Evolutionary conservation across 23 tunicate species (phyloP).

Genomic region (Phallusia fumigata): DNA sequence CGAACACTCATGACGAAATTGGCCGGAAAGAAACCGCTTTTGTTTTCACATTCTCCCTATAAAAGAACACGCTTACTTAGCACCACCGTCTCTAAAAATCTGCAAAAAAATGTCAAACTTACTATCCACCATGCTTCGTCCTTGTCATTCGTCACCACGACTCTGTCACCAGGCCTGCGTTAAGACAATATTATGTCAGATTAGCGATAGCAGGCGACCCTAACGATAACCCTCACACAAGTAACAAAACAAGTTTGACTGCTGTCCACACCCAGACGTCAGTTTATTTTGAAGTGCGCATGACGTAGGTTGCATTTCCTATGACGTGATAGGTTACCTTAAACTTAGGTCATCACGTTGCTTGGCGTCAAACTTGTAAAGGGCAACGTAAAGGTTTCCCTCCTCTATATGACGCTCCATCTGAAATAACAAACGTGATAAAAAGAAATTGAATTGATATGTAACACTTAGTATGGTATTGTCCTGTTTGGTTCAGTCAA

Average conservation of each 20-base stretch:
- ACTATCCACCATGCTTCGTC: constrained; percentile 92
- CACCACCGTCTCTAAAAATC: background rate
- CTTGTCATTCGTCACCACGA: constrained; percentile 53
- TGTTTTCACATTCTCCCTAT: constrained; percentile 62
- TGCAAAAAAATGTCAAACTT: background rate
- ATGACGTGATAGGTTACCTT: constrained; percentile 30
- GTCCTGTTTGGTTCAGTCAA: too few species aligned
- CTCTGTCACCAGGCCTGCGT: constrained; percentile 62
- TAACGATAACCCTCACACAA: too few species aligned
- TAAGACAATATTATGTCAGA: background rate
- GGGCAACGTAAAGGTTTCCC: constrained; percentile 53
- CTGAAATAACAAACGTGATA: background rate
- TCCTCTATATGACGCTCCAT: constrained; percentile 15
- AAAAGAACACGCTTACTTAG: background rate
- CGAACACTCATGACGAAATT: constrained; percentile 64
- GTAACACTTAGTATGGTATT: too few species aligned
- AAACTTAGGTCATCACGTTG: constrained; percentile 55
- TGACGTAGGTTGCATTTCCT: background rate
- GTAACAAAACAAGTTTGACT: background rate
- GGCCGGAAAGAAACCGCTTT: constrained; percentile 75
- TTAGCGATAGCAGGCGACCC: too few species aligned
- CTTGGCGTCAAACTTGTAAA: constrained; percentile 57
- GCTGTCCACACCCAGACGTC: background rate
- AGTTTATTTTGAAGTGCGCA: background rate
- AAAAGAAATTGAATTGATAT: too few species aligned